Evolutionary conservation across 1,140 invertebrate species (phyloP).

Genomic region (Lethocerus indicus): DNA sequence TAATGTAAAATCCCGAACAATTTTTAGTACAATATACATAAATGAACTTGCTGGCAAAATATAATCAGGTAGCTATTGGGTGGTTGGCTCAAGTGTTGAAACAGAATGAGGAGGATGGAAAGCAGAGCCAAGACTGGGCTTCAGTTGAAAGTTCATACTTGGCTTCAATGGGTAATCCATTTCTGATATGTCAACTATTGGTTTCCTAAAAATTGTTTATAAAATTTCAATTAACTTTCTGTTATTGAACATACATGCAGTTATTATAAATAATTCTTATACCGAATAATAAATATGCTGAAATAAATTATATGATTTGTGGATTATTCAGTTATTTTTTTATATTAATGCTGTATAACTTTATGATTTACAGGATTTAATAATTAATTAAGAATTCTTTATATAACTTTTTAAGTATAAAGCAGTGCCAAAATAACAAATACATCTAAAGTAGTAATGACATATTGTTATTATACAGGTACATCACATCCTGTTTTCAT

Average conservation of each 20-base stretch:
- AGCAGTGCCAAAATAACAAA: no score
- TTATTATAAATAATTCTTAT: neutral
- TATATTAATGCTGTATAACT: no score
- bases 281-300: no score
- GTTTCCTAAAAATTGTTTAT: constrained; percentile 22
- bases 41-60: neutral
- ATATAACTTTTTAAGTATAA: no score
- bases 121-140: constrained; percentile 62
- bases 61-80: neutral
- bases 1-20: neutral
- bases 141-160: constrained; percentile 53
- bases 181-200: constrained; percentile 26
- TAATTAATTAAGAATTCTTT: no score
- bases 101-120: constrained; percentile 46
- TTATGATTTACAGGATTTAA: no score
- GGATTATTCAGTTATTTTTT: no score
- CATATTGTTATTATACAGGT: no score
- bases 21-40: neutral
- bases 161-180: constrained; percentile 32
- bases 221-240: neutral
- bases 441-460: no score
- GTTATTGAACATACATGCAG: constrained; percentile 3
- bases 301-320: no score
- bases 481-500: no score
- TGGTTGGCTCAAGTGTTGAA: no score